Conservation (phyloP, 2,888 invertebrate species). For the Morpho deidamia region DNA sequence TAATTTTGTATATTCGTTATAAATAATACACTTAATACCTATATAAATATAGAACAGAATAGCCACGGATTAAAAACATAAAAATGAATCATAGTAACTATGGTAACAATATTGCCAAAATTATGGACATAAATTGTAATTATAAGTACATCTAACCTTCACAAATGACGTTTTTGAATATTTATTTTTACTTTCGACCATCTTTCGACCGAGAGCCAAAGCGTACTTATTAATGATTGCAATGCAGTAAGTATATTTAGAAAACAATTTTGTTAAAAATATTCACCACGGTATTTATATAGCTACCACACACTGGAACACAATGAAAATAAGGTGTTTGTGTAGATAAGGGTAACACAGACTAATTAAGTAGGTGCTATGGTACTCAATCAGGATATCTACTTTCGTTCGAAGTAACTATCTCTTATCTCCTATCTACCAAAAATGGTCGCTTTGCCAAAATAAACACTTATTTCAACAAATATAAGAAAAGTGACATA, state of each 20-base stretch:
- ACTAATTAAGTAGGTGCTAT: too few relatives aligned
- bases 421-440: too few relatives aligned
- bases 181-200: slow-evolving; percentile 5
- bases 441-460: too few relatives aligned
- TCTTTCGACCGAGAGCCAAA: slow-evolving; percentile 3
- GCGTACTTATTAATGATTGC: slow-evolving; percentile 7
- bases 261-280: background rate
- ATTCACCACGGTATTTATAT: background rate
- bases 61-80: too few relatives aligned
- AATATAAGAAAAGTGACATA: too few relatives aligned
- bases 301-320: background rate
- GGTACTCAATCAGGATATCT: too few relatives aligned
- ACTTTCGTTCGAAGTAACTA: too few relatives aligned
- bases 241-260: slow-evolving; percentile 16
- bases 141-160: background rate
- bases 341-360: too few relatives aligned
- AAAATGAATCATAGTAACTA: background rate
- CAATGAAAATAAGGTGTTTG: background rate
- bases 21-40: too few relatives aligned
- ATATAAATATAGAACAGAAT: too few relatives aligned
- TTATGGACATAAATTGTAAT: background rate
- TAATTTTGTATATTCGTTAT: too few relatives aligned
- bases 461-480: too few relatives aligned
- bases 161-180: slow-evolving; percentile 4
- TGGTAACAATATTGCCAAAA: background rate